Evolutionary conservation across 2,113 vertebrate species (phyloP).

Genomic region (Leiothrix lutea): DNA sequence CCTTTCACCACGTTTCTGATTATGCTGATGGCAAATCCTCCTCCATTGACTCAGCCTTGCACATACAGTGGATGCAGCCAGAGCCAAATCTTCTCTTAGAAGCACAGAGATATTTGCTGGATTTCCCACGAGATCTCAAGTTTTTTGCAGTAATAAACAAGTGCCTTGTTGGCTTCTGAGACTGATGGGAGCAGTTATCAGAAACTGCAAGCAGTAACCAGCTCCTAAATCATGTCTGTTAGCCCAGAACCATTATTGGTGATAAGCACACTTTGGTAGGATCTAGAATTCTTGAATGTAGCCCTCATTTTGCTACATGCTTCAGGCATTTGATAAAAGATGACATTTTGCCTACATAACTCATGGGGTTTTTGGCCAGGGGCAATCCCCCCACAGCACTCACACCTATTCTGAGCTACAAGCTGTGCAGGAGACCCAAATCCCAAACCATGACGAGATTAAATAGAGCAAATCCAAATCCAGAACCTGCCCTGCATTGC

Average conservation of each 20-base stretch:
- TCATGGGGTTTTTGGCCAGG: fast-evolving
- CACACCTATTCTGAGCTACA: background rate
- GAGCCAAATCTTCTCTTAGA: slow-evolving; percentile 1
- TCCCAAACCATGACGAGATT: background rate
- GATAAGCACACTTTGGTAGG: background rate
- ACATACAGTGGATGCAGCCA: background rate
- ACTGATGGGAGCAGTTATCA: background rate
- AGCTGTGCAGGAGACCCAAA: background rate
- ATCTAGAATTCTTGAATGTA: background rate
- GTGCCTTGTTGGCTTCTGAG: background rate
- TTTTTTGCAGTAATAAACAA: slow-evolving; percentile 35
- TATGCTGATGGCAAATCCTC: slow-evolving; percentile 27
- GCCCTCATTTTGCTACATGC: background rate
- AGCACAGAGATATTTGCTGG: background rate
- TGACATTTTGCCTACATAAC: background rate
- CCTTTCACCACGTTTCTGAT: slow-evolving; percentile 33
- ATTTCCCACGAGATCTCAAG: background rate
- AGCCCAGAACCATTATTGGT: background rate
- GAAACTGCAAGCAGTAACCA: slow-evolving; percentile 15
- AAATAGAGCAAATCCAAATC: background rate
- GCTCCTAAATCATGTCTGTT: background rate
- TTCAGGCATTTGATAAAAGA: background rate
- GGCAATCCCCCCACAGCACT: background rate
- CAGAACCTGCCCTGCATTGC: fast-evolving
- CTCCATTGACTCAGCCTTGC: background rate